phyloP scores from a whole-genome alignment of 2,113 vertebrate species.

The Lampris megalopsis region DNA sequence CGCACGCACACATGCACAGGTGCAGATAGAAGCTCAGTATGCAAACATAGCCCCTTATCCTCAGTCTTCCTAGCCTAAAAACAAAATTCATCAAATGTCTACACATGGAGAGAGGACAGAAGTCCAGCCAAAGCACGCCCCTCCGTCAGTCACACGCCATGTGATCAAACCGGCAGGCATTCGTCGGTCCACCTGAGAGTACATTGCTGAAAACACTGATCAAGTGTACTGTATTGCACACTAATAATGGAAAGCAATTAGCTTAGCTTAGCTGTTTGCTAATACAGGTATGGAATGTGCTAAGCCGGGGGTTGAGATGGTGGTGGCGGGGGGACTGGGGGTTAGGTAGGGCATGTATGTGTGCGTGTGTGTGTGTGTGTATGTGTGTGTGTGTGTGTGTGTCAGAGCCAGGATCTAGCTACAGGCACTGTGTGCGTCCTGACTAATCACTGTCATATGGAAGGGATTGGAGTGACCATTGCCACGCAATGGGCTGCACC shows the following conservation, averaged over 20 bases:
- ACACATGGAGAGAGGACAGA: not conserved
- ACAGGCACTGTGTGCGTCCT: slow-evolving; percentile 82
- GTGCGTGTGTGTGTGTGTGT: slow-evolving; percentile 54
- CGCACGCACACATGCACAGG: not conserved
- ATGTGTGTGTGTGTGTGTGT: slow-evolving; percentile 83
- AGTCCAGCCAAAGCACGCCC: not conserved
- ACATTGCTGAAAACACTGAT: slow-evolving; percentile 33
- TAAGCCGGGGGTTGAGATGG: slow-evolving; percentile 84
- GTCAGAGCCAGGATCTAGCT: slow-evolving; percentile 87
- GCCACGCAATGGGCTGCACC: slow-evolving; percentile 80
- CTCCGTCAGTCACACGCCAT: not conserved
- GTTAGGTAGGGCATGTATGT: not conserved
- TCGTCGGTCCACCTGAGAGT: not conserved
- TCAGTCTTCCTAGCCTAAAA: slow-evolving; percentile 10
- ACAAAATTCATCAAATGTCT: slow-evolving; percentile 5
- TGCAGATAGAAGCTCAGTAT: not conserved
- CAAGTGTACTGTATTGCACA: slow-evolving; percentile 17
- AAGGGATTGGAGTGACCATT: slow-evolving; percentile 88
- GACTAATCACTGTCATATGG: slow-evolving; percentile 97
- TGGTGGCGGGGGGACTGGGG: slow-evolving; percentile 42
- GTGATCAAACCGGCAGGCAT: slow-evolving; percentile 21
- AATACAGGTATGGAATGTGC: slow-evolving; percentile 91
- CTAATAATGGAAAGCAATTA: slow-evolving; percentile 76
- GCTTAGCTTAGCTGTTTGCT: slow-evolving; percentile 89
- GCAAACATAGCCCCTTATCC: slow-evolving; percentile 21